A percentile compares a stretch with the other conserved stretches of the same genome.
Evolutionary conservation across 2,797 vertebrate genomes (phyloP).

Genomic region (Anniella stebbinsi): DNA sequence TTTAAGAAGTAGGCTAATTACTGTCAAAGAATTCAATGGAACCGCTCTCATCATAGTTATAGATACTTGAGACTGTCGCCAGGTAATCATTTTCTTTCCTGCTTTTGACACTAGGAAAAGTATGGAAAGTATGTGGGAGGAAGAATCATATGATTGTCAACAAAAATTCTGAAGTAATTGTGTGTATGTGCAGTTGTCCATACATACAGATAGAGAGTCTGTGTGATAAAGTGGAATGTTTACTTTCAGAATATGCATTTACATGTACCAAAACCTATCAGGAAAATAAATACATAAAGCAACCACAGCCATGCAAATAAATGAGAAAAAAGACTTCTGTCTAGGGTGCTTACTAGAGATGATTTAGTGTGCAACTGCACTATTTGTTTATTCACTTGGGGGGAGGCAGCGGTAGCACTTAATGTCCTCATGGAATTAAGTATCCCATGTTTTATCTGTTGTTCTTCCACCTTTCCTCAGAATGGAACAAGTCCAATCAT

Average conservation of each 20-base stretch:
- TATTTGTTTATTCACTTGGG: too few relatives aligned
- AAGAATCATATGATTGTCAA: neutral
- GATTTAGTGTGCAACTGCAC: too few relatives aligned
- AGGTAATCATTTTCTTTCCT: slow-evolving; percentile 31
- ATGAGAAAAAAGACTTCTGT: neutral
- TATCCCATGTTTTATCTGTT: neutral
- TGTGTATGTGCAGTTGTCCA: neutral
- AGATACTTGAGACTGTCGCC: slow-evolving; percentile 9
- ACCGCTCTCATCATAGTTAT: slow-evolving; percentile 13
- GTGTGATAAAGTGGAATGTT: neutral
- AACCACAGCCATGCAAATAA: neutral
- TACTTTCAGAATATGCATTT: neutral
- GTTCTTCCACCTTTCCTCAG: neutral
- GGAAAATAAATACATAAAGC: slow-evolving; percentile 18
- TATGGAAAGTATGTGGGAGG: slow-evolving; percentile 3
- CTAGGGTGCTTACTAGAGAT: neutral
- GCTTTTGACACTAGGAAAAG: slow-evolving; percentile 8
- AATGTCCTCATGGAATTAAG: neutral
- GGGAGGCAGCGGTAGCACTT: too few relatives aligned
- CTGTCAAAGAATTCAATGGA: slow-evolving; percentile 42
- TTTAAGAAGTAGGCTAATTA: slow-evolving; percentile 49
- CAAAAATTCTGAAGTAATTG: neutral
- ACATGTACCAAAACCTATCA: neutral
- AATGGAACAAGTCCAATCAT: neutral
- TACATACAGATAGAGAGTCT: neutral